These are phyloP conservation scores for Catocala nupta DNA, from an alignment of 2,888 invertebrate genomes.

Conservation along the genomic window DNA sequence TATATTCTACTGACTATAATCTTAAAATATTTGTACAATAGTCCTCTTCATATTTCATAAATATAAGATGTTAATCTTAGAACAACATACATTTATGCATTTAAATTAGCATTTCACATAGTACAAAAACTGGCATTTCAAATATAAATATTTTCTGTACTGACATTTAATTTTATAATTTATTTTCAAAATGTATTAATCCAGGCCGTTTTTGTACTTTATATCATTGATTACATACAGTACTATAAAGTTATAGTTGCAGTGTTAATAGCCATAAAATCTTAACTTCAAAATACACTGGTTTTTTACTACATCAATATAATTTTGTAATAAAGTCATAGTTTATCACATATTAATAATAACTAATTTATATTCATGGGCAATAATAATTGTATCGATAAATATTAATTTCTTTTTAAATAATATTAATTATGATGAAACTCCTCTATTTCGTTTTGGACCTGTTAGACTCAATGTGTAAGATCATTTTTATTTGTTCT, in stretches of 20 bases:
- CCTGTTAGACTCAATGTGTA: neutral
- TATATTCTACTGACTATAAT: conserved; percentile 59
- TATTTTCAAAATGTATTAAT: conserved; percentile 19
- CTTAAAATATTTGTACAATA: conserved; percentile 73
- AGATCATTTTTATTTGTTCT: no score
- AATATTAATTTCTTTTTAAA: neutral
- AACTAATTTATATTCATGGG: conserved; percentile 5
- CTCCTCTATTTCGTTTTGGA: neutral
- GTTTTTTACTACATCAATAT: conserved; percentile 24
- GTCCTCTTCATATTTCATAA: conserved; percentile 49
- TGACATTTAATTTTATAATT: conserved; percentile 2
- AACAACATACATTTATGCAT: conserved; percentile 46
- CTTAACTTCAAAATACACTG: conserved; percentile 45
- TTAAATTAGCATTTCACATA: conserved; percentile 47
- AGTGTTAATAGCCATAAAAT: conserved; percentile 27
- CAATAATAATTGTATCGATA: neutral
- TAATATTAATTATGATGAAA: conserved; percentile 1
- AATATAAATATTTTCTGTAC: conserved; percentile 14
- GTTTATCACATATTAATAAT: conserved; percentile 36
- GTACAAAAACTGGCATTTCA: conserved; percentile 53
- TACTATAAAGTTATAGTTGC: conserved; percentile 25
- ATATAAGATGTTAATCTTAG: conserved; percentile 50
- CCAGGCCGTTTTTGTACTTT: conserved; percentile 51
- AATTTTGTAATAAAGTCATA: conserved; percentile 13
- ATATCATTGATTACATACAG: conserved; percentile 19